These are phyloP conservation scores for Alviniconcha strummeri DNA, from an alignment of 2,888 invertebrate species.

Conservation along the genomic window DNA sequence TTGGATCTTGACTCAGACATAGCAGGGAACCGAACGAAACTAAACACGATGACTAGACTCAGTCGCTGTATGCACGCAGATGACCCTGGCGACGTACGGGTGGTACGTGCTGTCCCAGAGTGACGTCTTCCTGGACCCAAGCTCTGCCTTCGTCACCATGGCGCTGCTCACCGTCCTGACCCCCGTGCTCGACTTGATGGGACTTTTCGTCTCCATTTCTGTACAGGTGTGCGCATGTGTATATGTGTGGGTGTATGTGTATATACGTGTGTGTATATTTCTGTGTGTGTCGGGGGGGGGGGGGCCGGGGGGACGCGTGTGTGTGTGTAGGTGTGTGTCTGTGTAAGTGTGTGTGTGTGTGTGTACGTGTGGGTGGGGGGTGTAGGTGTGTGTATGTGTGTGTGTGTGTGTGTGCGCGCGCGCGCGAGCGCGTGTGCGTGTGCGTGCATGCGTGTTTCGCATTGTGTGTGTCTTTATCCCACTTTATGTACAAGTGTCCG, in stretches of 20 bases:
- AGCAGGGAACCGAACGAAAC: too few species aligned
- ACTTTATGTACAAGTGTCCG: too few species aligned
- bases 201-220: neutral
- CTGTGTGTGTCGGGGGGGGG: too few species aligned
- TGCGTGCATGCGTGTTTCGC: too few species aligned
- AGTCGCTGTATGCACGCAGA: too few species aligned
- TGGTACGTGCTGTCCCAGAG: conserved; percentile 18
- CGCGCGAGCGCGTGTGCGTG: too few species aligned
- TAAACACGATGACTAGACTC: too few species aligned
- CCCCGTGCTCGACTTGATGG: conserved; percentile 14
- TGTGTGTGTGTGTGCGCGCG: too few species aligned
- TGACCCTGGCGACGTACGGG: conserved; percentile 19
- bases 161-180: conserved; percentile 18
- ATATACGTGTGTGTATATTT: neutral
- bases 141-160: conserved; percentile 25
- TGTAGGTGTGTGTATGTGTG: too few species aligned
- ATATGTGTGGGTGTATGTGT: neutral
- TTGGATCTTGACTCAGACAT: too few species aligned
- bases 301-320: too few species aligned
- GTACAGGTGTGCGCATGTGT: neutral
- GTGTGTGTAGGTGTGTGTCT: neutral
- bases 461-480: too few species aligned
- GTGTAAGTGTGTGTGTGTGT: conserved; percentile 4
- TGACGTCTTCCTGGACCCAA: conserved; percentile 15
- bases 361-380: neutral